Conservation (phyloP, 2,888 invertebrate species). For the Cantharis rustica region DNA sequence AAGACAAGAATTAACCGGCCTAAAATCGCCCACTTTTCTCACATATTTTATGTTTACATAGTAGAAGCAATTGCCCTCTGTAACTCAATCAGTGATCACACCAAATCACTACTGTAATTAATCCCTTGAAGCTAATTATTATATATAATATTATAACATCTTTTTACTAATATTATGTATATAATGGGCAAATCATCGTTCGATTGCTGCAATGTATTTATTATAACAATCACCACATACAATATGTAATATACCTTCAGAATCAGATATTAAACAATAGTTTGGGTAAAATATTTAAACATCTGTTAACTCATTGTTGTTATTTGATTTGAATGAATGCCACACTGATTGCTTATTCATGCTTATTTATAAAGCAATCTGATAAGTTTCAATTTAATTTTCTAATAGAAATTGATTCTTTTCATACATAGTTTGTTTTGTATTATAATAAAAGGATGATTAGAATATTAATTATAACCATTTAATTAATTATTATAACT, state of each 20-base stretch:
- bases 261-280: neutral
- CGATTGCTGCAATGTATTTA: neutral
- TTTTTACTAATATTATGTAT: neutral
- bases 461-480: neutral
- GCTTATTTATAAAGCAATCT: slow-evolving; percentile 6
- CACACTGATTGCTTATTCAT: slow-evolving; percentile 8
- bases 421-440: neutral
- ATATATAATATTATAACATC: too few relatives aligned
- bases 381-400: slow-evolving; percentile 10
- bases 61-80: too few relatives aligned
- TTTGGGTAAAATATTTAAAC: neutral
- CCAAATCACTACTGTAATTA: too few relatives aligned
- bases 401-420: slow-evolving; percentile 1
- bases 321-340: neutral
- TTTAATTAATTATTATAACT: neutral
- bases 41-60: too few relatives aligned
- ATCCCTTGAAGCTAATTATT: too few relatives aligned
- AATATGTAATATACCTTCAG: neutral
- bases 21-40: too few relatives aligned
- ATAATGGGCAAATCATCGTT: neutral
- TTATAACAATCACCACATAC: neutral
- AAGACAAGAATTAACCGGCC: too few relatives aligned
- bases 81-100: too few relatives aligned
- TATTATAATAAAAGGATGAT: neutral
- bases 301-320: neutral